Base-by-base conservation (phyloP, 2,113 vertebrate genomes). In the Corythaixoides concolor region DNA sequence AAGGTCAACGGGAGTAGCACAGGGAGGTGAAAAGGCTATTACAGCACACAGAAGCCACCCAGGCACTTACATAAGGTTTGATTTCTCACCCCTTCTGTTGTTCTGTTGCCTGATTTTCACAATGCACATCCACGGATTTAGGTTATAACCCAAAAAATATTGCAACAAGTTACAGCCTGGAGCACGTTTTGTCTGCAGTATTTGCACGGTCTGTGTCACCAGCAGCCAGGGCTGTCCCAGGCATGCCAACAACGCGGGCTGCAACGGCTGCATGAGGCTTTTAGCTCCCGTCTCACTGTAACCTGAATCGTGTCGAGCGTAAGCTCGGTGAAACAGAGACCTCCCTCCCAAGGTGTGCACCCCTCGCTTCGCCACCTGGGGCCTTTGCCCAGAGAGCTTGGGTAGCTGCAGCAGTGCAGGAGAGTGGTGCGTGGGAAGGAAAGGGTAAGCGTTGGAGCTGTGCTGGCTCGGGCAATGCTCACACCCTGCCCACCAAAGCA, bases 201-300 rank as follows among this genome's bases (percentile, higher is more conserved):
- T 68, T 85, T 81, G 33, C 53, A 21, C 0, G 1, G 33, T 58
- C 52, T 64, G 67, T 68, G 53, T 35, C 3, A 0, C 0, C 0
- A 49, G 35, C 69, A 67, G 59, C 30, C 33, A 6, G 58, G 76
- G 63, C 79, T 84, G 79, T 49, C n/a, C 90, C 79, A 60, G 53
- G 56, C 73, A 49, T 0, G 0, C n/a, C 49, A n/a, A 58, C 56
- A 68, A 30, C 12, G 53, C 21, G 15, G 43, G 37, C 14, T 13
- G 73, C 56, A 67, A 27, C 4, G 7, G 20, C 66, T 85, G 77
- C 60, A 33, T 37, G 64, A 69, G 55, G 32, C 15, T 73, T 81
- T 87, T 78, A 85, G 19, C 33, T 94, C 62, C 35, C 2, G 0
- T 47, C 45, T 24, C 1, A 2, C 41, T 23, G 35, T 68, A 82